Conservation (phyloP, 1,140 invertebrate species). For the Pemphigus obesinymphae region DNA sequence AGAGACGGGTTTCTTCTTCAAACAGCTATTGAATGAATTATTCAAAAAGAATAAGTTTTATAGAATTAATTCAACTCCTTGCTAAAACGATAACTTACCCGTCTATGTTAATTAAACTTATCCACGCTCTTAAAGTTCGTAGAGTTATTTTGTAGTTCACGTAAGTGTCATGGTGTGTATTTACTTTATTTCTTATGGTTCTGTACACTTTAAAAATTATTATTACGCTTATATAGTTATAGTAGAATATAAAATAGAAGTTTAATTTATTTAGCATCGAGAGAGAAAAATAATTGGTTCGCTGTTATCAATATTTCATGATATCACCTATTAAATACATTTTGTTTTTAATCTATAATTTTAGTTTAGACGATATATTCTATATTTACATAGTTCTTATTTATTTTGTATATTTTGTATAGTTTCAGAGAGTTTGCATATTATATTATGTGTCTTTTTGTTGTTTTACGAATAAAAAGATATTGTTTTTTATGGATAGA, state of each 20-base stretch:
- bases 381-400: not conserved
- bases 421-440: no score
- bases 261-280: not conserved
- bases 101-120: conserved; percentile 19
- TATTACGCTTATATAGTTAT: not conserved
- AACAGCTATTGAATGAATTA: not conserved
- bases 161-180: not conserved
- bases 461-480: not conserved
- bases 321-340: no score
- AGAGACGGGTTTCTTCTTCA: not conserved
- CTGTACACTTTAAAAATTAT: not conserved
- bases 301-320: not conserved
- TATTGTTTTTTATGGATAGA: not conserved
- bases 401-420: not conserved
- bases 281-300: not conserved
- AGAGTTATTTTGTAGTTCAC: not conserved
- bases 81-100: not conserved
- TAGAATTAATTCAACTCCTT: not conserved
- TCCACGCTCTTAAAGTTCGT: not conserved
- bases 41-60: not conserved
- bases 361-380: no score
- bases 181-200: not conserved
- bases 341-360: no score
- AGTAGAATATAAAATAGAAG: not conserved
- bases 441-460: not conserved